Base-by-base conservation (phyloP, 2,888 invertebrate species). In the Zygogramma bicolorata region DNA sequence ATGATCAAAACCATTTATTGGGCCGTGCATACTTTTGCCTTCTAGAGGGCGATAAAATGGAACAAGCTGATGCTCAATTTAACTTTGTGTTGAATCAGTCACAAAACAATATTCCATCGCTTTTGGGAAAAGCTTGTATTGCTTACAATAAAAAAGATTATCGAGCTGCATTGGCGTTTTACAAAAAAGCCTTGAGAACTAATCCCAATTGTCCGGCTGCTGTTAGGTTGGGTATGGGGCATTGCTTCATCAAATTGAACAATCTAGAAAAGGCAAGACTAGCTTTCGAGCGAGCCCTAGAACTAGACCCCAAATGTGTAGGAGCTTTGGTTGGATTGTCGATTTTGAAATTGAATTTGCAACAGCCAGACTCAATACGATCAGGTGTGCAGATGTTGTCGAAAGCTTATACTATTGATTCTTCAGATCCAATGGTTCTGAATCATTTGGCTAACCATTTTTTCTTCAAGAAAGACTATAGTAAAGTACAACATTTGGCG, bases 371-470 rank as follows among this genome's bases (percentile, higher is more conserved):
- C 76, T 94, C 96, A 0, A 98, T 98, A 81, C 93, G 96, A 83
- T 91, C 93, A 82, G 99, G 99, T 58, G 98, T 99, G 0, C 96
- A 98, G 83, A 96, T 97, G 93, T 89, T 99, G 60, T 97, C 97
- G 0, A 95, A 95, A 86, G 98, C 99, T 0, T 99, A 99, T 85
- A 95, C 96, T 0, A 96, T 98, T 76, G 99, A 99, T 87, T 94
- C 97, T 0, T 95, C 97, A 10, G 98, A 99, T 88, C 99, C 99
- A 0, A 99, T 99, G 97, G 98, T 99, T 8, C 90, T 99, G 8
- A 99, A 99, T 87, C 99, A 99, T 87, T 89, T 99, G 82, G 99
- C 99, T 0, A 99, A 99, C 88, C 99, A 99, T 88, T 99, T 99
- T 89, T 99, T 99, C 88, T 99, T 99, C 87, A 99, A 98, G 88